These are phyloP conservation scores for Atta cephalotes DNA, from an alignment of 1,140 invertebrate species.

Conservation along the genomic window DNA sequence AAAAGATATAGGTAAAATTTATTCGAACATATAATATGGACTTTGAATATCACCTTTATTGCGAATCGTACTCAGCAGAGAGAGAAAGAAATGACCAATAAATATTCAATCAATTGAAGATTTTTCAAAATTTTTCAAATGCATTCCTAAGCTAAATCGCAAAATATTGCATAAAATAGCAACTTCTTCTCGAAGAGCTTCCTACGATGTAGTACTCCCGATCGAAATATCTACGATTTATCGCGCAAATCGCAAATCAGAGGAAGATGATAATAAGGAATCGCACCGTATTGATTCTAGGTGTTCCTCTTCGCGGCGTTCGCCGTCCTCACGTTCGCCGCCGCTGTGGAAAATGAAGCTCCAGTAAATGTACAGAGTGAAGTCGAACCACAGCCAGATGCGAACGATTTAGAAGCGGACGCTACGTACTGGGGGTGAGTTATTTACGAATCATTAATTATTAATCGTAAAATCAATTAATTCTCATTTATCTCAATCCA, in stretches of 20 bases:
- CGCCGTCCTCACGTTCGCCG: constrained; percentile 14
- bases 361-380: not conserved
- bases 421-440: constrained; percentile 54
- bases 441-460: not conserved
- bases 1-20: not conserved
- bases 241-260: not conserved
- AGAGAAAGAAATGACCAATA: not conserved
- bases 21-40: not conserved
- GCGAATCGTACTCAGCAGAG: too few relatives aligned
- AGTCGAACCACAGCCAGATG: not conserved
- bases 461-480: too few relatives aligned
- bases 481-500: not conserved
- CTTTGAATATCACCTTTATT: not conserved
- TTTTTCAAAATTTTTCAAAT: constrained; percentile 3
- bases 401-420: constrained; percentile 46
- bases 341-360: not conserved
- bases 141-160: not conserved
- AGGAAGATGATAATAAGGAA: not conserved
- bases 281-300: constrained; percentile 21
- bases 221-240: not conserved
- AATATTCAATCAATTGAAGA: not conserved
- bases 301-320: constrained; percentile 30
- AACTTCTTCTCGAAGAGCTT: not conserved
- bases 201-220: not conserved
- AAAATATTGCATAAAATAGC: not conserved